phyloP scores from a whole-genome alignment of 2,888 invertebrate species.

The Ochropacha duplaris region DNA sequence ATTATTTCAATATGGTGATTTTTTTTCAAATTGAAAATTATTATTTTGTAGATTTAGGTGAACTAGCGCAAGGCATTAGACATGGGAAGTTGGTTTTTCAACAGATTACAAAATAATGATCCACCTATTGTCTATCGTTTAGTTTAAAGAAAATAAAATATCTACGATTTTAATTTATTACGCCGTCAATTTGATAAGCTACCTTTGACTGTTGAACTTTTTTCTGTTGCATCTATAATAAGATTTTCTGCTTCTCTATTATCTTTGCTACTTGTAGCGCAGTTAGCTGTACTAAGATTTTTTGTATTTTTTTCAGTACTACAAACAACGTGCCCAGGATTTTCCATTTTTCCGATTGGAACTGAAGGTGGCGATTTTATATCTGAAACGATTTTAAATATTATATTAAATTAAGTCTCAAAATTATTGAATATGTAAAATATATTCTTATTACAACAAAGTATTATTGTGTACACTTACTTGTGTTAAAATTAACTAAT shows the following conservation, averaged over 20 bases:
- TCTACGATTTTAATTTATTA: too few relatives aligned
- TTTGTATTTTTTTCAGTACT: constrained; percentile 6
- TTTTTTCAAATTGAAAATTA: too few relatives aligned
- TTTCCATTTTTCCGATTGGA: constrained; percentile 4
- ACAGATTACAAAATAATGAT: too few relatives aligned
- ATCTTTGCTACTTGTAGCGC: background rate
- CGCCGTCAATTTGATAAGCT: background rate
- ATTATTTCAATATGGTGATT: too few relatives aligned
- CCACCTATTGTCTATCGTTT: too few relatives aligned
- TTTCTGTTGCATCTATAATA: background rate
- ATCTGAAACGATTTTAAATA: constrained; percentile 10
- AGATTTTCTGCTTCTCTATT: background rate
- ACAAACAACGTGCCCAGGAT: constrained; percentile 4
- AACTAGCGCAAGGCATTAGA: too few relatives aligned
- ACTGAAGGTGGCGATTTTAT: constrained; percentile 11
- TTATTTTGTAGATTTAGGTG: too few relatives aligned
- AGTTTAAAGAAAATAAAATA: too few relatives aligned
- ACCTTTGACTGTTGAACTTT: background rate
- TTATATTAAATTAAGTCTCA: too few relatives aligned
- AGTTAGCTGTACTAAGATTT: background rate
- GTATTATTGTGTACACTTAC: constrained; percentile 19
- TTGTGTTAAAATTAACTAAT: constrained; percentile 27
- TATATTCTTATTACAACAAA: too few relatives aligned
- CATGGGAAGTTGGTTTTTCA: too few relatives aligned
- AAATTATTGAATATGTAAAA: too few relatives aligned